phyloP scores from a whole-genome alignment of 2,797 vertebrate species.

The Lepidocolaptes lacrymiger region DNA sequence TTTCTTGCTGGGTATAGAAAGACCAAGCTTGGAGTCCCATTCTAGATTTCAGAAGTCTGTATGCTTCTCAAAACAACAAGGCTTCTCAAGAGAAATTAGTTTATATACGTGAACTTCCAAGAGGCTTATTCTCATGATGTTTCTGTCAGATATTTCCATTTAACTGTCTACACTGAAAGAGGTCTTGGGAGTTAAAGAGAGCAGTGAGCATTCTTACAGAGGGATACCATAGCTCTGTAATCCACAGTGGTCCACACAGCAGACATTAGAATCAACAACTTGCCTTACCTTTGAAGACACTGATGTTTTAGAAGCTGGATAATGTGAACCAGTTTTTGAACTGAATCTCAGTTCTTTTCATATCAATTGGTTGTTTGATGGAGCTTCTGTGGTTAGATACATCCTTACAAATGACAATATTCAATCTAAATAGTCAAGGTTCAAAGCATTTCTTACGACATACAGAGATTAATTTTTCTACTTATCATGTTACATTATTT shows the following conservation, averaged over 20 bases:
- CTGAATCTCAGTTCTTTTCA: neutral
- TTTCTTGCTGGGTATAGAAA: neutral
- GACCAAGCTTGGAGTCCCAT: neutral
- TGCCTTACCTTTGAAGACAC: neutral
- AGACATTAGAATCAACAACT: neutral
- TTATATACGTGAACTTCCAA: neutral
- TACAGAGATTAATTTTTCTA: neutral
- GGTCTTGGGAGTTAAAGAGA: neutral
- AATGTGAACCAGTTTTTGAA: neutral
- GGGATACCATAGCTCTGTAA: neutral
- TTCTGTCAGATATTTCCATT: neutral
- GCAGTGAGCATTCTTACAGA: neutral
- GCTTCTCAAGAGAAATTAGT: neutral
- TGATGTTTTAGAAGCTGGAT: neutral
- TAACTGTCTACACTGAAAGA: neutral
- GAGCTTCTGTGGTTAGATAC: neutral
- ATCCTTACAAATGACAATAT: neutral
- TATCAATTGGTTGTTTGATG: neutral
- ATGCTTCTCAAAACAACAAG: neutral
- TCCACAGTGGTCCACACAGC: fast-evolving
- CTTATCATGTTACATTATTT: neutral
- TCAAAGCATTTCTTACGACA: neutral
- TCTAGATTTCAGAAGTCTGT: neutral
- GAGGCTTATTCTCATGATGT: neutral
- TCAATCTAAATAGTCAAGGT: neutral